These are phyloP conservation scores for Chirona hameri DNA, from an alignment of 2,888 invertebrate genomes.

Conservation along the genomic window DNA sequence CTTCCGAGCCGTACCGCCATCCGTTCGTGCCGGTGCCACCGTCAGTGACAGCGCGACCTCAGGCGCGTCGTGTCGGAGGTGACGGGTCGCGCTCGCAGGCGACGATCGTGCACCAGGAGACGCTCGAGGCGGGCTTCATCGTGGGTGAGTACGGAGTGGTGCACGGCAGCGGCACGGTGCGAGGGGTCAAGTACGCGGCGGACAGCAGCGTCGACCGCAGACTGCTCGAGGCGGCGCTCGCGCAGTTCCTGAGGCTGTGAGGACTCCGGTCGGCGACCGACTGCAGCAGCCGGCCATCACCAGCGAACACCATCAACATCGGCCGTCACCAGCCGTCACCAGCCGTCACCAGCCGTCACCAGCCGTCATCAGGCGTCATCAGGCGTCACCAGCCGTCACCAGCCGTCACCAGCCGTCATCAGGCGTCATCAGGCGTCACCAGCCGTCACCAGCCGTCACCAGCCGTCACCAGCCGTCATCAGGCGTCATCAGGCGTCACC, in stretches of 20 bases:
- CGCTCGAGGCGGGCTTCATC: not conserved
- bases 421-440: no score
- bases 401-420: no score
- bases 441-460: no score
- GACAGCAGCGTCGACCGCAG: constrained; percentile 5
- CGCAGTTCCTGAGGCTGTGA: constrained; percentile 2
- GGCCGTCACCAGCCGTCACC: no score
- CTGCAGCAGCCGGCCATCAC: no score
- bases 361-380: no score
- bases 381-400: no score
- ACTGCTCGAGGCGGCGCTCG: constrained; percentile 5
- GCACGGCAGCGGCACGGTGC: constrained; percentile 13
- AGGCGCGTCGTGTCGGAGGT: not conserved
- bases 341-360: no score
- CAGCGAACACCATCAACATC: no score
- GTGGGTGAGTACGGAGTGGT: constrained; percentile 24
- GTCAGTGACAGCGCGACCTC: not conserved
- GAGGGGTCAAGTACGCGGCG: constrained; percentile 12
- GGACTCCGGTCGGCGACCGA: no score
- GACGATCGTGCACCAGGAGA: constrained; percentile 5
- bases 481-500: no score
- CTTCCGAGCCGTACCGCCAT: not conserved
- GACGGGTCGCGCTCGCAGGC: not conserved
- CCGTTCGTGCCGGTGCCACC: not conserved
- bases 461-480: no score